These are phyloP conservation scores for Mythimna vitellina DNA, from an alignment of 2,888 invertebrate genomes.

Conservation along the genomic window DNA sequence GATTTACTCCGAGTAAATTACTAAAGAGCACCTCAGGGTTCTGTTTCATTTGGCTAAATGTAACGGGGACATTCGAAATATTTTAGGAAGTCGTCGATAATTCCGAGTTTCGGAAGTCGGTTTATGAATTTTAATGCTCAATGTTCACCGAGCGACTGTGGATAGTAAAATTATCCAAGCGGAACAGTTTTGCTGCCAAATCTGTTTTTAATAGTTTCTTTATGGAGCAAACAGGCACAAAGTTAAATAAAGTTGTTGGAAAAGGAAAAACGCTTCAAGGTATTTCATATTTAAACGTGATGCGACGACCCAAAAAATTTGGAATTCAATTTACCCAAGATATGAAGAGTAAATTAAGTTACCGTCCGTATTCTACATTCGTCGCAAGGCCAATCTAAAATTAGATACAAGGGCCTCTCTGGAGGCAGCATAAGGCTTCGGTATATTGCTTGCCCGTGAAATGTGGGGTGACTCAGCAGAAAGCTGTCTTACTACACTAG, in stretches of 20 bases:
- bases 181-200: slow-evolving; percentile 39
- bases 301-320: slow-evolving; percentile 5
- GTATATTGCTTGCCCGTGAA: slow-evolving; percentile 21
- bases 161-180: slow-evolving; percentile 33
- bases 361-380: slow-evolving; percentile 26
- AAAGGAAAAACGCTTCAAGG: background rate
- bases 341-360: slow-evolving; percentile 51
- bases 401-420: slow-evolving; percentile 44
- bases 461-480: slow-evolving; percentile 23
- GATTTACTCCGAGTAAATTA: slow-evolving; percentile 23
- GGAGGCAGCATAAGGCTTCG: slow-evolving; percentile 51
- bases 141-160: slow-evolving; percentile 9
- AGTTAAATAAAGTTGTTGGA: slow-evolving; percentile 2
- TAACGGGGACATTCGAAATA: slow-evolving; percentile 16
- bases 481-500: background rate
- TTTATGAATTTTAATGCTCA: slow-evolving; percentile 44
- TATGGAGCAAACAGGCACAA: slow-evolving; percentile 1
- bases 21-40: slow-evolving; percentile 5
- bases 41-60: slow-evolving; percentile 12
- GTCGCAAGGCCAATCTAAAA: slow-evolving; percentile 49
- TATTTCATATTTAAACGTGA: slow-evolving; percentile 12
- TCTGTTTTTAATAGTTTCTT: slow-evolving; percentile 41
- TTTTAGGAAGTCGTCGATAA: slow-evolving; percentile 40
- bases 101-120: slow-evolving; percentile 30
- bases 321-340: slow-evolving; percentile 46